These are phyloP conservation scores for Anas capensis DNA, from an alignment of 2,797 vertebrate species.

Conservation along the genomic window DNA sequence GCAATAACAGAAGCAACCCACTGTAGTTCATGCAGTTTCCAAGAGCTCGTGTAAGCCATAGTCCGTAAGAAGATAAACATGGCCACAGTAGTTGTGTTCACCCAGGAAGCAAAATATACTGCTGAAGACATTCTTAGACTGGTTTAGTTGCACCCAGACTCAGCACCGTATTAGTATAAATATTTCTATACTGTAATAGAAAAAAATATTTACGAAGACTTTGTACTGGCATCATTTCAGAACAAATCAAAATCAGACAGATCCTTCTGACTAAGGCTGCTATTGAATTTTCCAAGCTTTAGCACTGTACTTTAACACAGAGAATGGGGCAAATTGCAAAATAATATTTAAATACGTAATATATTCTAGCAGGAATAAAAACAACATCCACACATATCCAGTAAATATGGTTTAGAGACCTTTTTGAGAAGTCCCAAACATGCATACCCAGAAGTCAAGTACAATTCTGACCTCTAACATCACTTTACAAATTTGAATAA, in stretches of 20 bases:
- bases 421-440: background rate
- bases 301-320: background rate
- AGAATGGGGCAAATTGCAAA: background rate
- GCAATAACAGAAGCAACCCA: background rate
- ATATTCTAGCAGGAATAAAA: background rate
- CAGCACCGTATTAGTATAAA: background rate
- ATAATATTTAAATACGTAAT: background rate
- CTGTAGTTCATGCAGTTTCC: background rate
- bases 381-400: fast-evolving
- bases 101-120: background rate
- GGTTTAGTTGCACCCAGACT: background rate
- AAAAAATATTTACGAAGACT: background rate
- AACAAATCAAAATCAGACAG: background rate
- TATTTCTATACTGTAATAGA: background rate
- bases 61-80: background rate
- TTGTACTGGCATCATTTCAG: background rate
- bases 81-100: background rate
- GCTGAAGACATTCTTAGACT: background rate
- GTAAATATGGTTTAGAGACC: background rate
- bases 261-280: background rate
- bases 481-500: background rate
- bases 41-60: background rate
- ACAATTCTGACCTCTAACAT: background rate
- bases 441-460: background rate
- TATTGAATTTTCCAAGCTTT: background rate